Percentiles rank a stretch among this genome's conserved stretches.
Conservation (phyloP, 2,888 invertebrate species). For the Conistra vaccinii region DNA sequence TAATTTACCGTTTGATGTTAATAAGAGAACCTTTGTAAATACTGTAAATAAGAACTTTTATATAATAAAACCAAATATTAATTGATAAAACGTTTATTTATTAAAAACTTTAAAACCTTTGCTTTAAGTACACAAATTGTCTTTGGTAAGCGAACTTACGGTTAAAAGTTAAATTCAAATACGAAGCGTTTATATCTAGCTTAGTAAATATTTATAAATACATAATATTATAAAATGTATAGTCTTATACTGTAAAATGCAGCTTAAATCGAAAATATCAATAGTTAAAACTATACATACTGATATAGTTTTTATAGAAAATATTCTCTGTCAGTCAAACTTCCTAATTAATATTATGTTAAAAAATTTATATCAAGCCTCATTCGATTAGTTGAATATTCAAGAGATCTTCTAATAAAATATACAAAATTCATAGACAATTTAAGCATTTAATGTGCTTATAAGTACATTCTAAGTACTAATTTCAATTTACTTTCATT, state of each 20-base stretch:
- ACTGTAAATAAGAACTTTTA: slow-evolving; percentile 44
- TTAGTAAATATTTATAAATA: slow-evolving; percentile 18
- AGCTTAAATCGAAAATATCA: slow-evolving; percentile 5
- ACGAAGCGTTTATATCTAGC: neutral
- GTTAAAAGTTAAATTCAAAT: slow-evolving; percentile 16
- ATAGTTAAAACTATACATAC: slow-evolving; percentile 5
- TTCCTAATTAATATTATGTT: neutral
- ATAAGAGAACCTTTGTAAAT: slow-evolving; percentile 37
- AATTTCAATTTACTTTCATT: neutral
- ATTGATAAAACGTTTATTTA: slow-evolving; percentile 42
- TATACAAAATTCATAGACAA: too few species aligned
- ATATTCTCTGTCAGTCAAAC: slow-evolving; percentile 15
- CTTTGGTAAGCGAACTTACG: slow-evolving; percentile 66
- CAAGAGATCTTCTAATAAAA: neutral
- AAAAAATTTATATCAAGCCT: slow-evolving; percentile 2
- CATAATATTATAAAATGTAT: too few species aligned
- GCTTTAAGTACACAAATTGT: slow-evolving; percentile 59
- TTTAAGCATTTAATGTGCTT: neutral
- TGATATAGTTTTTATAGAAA: neutral
- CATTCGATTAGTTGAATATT: neutral
- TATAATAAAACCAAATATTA: slow-evolving; percentile 31
- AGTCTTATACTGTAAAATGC: slow-evolving; percentile 32
- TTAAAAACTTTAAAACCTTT: slow-evolving; percentile 26
- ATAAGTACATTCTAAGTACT: slow-evolving; percentile 6
- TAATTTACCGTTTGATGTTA: neutral